Base-by-base conservation (phyloP, 2,888 invertebrate genomes). In the Acleris holmiana region DNA sequence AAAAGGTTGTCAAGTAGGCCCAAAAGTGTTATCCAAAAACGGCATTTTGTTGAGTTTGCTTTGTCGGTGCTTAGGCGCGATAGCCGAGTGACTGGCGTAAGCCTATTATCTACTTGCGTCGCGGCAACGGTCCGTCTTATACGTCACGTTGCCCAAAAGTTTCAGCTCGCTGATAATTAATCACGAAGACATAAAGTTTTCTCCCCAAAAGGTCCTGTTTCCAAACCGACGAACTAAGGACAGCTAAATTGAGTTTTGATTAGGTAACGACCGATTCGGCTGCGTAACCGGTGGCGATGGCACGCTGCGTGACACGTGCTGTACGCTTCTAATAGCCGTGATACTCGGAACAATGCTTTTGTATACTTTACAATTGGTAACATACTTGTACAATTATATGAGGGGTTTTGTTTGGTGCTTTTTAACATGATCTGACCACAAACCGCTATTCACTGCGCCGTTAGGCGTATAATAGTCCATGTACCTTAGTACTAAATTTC, bases 181-280 rank as follows among this genome's bases (percentile, higher is more conserved):
- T 82, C 74, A 79, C 73, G 71, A 70, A 70, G 75, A 73, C 80
- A 77, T 75, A 80, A 84, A 82, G 78, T 85, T 84, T 75, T 72
- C 61, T 70, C 69, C 64, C 76, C 68, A 69, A 79, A 80, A 76
- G 79, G 78, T 75, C 75, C 79, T 78, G 77, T 81, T 82, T 79
- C 76, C 71, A 69, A 77, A 76, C 76, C 73, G 73, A 75, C 75
- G 68, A 76, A 78, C 79, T 79, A 81, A 83, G 82, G 78, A 78
- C 76, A 75, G 71, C 74, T 73, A 78, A 85, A 85, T 84, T 78
- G 80, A 78, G 82, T 83, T 85, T 81, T 84, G 82, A 83, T 84
- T 79, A 79, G 79, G 79, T 62, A 58, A 60, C 66, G 66, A 62
- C 66, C 54, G 70, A 72, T 69, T 72, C 66, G 69, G 72, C 69